Evolutionary conservation across 1,140 invertebrate species (phyloP).

Genomic region (Brachionus koreanus): DNA sequence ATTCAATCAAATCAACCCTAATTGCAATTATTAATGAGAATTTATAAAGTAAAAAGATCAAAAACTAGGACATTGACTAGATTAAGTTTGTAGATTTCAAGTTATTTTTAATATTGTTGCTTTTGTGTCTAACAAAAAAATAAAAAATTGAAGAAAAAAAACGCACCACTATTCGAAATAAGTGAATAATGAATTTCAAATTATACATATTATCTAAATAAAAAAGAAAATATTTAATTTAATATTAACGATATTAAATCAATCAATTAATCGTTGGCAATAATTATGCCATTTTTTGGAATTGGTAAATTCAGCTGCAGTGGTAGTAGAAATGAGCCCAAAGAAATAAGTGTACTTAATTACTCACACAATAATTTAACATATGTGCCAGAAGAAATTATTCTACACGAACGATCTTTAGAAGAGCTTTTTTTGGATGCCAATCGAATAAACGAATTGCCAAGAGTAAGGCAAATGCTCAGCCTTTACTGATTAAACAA

Average conservation of each 20-base stretch:
- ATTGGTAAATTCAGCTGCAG: conserved; percentile 41
- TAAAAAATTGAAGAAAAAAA: conserved; percentile 35
- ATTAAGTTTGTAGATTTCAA: conserved; percentile 12
- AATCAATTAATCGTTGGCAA: not conserved
- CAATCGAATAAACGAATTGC: conserved; percentile 39
- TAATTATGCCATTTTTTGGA: conserved; percentile 38
- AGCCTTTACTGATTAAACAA: not conserved
- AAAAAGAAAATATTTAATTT: not conserved
- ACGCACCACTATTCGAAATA: conserved; percentile 30
- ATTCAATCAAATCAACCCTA: not conserved
- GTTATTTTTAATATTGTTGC: not conserved
- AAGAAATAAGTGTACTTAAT: conserved; percentile 34
- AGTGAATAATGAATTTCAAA: conserved; percentile 12
- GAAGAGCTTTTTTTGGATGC: conserved; percentile 37
- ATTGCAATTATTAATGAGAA: conserved; percentile 6
- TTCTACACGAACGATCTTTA: conserved; percentile 27
- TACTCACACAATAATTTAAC: conserved; percentile 44
- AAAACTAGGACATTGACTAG: conserved; percentile 42
- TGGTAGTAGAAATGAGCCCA: conserved; percentile 35
- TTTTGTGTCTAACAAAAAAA: conserved; percentile 33
- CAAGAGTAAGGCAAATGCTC: not conserved
- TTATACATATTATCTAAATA: not conserved
- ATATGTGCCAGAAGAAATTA: conserved; percentile 44
- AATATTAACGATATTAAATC: not conserved
- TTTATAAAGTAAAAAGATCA: conserved; percentile 25